Evolutionary conservation across 2,797 vertebrate species (phyloP).

Genomic region (Echiichthys vipera): DNA sequence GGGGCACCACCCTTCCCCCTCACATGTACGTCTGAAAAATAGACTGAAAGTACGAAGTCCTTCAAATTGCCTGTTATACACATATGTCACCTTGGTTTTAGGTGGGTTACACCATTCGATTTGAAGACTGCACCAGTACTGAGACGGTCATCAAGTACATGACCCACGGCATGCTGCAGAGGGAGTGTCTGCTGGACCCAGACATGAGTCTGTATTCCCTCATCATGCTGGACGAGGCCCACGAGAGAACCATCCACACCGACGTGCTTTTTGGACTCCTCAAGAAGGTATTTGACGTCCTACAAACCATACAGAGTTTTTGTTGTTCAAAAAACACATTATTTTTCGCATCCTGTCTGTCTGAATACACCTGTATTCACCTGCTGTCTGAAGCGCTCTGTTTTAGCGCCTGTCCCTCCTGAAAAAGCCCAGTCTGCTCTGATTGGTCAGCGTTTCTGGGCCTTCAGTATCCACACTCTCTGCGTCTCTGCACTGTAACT

Average conservation of each 20-base stretch:
- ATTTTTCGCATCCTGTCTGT: too few relatives aligned
- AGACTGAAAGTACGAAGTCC: too few relatives aligned
- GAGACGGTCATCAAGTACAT: conserved; percentile 97
- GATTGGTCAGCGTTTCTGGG: too few relatives aligned
- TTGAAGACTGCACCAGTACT: conserved; percentile 94
- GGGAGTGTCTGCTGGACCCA: conserved; percentile 92
- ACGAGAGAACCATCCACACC: conserved; percentile 93
- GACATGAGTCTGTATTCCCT: conserved; percentile 92
- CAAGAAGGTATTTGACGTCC: conserved; percentile 86
- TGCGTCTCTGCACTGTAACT: too few relatives aligned
- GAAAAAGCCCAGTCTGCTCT: too few relatives aligned
- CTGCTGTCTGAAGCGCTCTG: too few relatives aligned
- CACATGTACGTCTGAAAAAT: too few relatives aligned
- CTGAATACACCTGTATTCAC: too few relatives aligned
- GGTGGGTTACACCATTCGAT: conserved; percentile 95
- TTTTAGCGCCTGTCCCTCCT: too few relatives aligned
- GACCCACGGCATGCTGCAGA: conserved; percentile 94
- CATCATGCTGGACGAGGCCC: conserved; percentile 94
- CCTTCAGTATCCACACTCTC: too few relatives aligned
- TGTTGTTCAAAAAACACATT: background rate
- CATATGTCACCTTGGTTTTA: conserved; percentile 50
- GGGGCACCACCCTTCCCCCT: too few relatives aligned
- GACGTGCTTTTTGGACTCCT: conserved; percentile 94
- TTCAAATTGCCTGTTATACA: too few relatives aligned
- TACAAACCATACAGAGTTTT: background rate